Evolutionary conservation across 2,888 invertebrate species (phyloP).

Genomic region (Plemyria rubiginata): DNA sequence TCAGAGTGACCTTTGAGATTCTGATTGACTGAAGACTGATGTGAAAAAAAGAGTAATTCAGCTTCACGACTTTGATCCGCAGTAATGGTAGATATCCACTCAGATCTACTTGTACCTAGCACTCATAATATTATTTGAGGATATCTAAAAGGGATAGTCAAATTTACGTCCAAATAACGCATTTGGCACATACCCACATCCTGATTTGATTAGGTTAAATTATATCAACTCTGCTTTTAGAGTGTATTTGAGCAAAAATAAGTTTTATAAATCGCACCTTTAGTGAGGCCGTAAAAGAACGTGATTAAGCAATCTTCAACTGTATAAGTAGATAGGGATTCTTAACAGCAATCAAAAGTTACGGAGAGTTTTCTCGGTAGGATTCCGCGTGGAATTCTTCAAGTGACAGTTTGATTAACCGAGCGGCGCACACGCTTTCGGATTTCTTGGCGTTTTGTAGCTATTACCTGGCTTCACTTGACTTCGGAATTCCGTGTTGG

Average conservation of each 20-base stretch:
- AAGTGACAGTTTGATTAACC: slow-evolving; percentile 85
- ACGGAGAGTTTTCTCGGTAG: slow-evolving; percentile 78
- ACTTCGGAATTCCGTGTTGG: slow-evolving; percentile 57
- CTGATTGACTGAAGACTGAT: too few species aligned
- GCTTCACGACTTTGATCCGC: too few species aligned
- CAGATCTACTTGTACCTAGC: too few species aligned
- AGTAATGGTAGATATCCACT: too few species aligned
- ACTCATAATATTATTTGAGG: too few species aligned
- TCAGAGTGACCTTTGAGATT: too few species aligned
- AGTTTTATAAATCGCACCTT: slow-evolving; percentile 34
- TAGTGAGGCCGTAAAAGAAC: slow-evolving; percentile 52
- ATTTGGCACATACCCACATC: too few species aligned
- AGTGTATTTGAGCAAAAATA: slow-evolving; percentile 31
- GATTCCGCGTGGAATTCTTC: slow-evolving; percentile 83
- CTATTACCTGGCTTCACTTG: slow-evolving; percentile 68
- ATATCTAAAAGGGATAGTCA: too few species aligned
- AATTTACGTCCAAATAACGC: too few species aligned
- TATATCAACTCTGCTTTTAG: slow-evolving; percentile 2
- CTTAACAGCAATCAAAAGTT: slow-evolving; percentile 82
- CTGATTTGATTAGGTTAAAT: too few species aligned
- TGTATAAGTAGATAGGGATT: slow-evolving; percentile 75
- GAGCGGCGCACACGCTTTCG: slow-evolving; percentile 80
- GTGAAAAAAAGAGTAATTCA: too few species aligned
- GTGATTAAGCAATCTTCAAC: slow-evolving; percentile 78
- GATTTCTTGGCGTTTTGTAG: slow-evolving; percentile 75